Conservation (phyloP, 1,140 invertebrate species). For the Tribolium madens region DNA sequence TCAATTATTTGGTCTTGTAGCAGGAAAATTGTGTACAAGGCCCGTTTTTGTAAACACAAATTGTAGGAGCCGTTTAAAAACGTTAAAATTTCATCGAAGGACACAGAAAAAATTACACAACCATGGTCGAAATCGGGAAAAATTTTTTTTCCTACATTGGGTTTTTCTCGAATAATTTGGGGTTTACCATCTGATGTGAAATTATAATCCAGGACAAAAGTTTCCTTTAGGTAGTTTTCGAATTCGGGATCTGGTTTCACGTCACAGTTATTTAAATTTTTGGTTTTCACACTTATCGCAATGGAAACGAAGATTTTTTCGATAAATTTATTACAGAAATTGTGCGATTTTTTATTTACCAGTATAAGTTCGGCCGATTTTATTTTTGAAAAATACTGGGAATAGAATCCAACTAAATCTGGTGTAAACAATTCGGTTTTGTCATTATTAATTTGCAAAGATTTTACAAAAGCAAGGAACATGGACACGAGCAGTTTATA, state of each 20-base stretch:
- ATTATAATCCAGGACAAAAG: slow-evolving; percentile 6
- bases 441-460: neutral
- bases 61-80: neutral
- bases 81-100: neutral
- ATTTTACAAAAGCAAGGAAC: neutral
- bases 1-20: neutral
- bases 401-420: neutral
- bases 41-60: neutral
- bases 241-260: neutral
- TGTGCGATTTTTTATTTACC: neutral
- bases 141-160: neutral
- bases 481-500: neutral
- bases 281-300: neutral
- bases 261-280: slow-evolving; percentile 1
- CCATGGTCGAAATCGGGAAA: neutral
- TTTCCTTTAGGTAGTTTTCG: neutral
- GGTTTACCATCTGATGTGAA: neutral
- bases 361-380: neutral
- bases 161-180: neutral
- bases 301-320: neutral
- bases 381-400: neutral
- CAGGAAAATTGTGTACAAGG: neutral
- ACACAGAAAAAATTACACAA: neutral
- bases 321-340: slow-evolving; percentile 1
- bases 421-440: neutral